Conservation (phyloP, 2,797 vertebrate genomes). For the Sebastes hubbsi region DNA sequence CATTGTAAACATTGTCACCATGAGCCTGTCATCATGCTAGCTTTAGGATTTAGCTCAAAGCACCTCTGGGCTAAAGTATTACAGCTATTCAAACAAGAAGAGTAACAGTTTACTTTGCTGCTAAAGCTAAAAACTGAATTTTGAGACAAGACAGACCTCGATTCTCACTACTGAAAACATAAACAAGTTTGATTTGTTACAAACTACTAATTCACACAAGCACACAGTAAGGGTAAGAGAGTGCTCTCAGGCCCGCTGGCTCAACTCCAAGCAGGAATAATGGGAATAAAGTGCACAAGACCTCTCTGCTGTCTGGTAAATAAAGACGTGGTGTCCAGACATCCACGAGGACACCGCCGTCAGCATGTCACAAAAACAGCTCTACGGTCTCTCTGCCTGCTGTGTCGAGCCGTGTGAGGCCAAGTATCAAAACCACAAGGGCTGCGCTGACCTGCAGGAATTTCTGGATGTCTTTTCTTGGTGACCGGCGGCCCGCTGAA, state of each 20-base stretch:
- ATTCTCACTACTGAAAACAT: not conserved
- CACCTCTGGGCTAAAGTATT: not conserved
- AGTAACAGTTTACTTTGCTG: not conserved
- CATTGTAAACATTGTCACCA: not conserved
- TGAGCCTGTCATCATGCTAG: not conserved
- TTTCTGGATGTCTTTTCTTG: slow-evolving; percentile 46
- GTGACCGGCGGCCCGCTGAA: slow-evolving; percentile 32
- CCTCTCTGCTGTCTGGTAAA: slow-evolving; percentile 20
- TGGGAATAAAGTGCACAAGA: slow-evolving; percentile 32
- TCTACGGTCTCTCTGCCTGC: slow-evolving; percentile 3
- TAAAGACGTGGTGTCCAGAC: slow-evolving; percentile 41
- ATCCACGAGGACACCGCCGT: slow-evolving; percentile 29
- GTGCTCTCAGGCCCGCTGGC: slow-evolving; percentile 17
- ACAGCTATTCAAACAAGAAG: not conserved
- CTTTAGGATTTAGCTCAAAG: not conserved
- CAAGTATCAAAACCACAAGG: slow-evolving; percentile 55
- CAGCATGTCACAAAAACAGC: slow-evolving; percentile 49
- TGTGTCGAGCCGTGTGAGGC: slow-evolving; percentile 11
- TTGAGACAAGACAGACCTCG: not conserved
- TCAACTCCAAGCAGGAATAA: slow-evolving; percentile 5
- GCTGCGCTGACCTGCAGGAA: slow-evolving; percentile 57
- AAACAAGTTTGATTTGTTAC: slow-evolving; percentile 13
- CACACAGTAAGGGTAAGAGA: not conserved
- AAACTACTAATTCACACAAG: slow-evolving; percentile 2
- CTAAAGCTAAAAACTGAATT: not conserved